Percentiles rank a stretch among this genome's conserved stretches.
Conservation (phyloP, 92 coral and sea anemone genomes). For the Palythoa caribaeorum region DNA sequence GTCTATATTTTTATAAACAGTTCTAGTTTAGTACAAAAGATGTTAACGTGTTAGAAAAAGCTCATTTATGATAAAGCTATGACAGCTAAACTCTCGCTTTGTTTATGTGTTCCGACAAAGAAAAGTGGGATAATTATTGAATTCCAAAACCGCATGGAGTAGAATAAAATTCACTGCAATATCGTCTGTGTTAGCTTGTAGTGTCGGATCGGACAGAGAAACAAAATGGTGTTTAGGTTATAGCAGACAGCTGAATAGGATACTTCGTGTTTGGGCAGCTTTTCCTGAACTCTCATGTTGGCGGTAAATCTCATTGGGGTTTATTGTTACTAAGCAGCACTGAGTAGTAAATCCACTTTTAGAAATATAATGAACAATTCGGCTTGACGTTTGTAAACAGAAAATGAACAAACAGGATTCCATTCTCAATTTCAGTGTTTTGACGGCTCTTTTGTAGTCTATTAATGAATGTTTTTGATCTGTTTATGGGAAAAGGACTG, state of each 20-base stretch:
- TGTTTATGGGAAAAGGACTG: background rate
- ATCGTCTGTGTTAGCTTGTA: background rate
- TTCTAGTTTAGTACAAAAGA: background rate
- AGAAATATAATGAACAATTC: background rate
- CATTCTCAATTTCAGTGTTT: constrained; percentile 10
- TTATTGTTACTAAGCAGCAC: constrained; percentile 18
- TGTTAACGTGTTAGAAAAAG: background rate
- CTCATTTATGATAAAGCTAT: background rate
- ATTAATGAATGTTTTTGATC: background rate
- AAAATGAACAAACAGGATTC: background rate
- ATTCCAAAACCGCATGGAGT: constrained; percentile 25
- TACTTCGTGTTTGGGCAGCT: no score
- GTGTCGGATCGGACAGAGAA: background rate
- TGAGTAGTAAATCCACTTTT: background rate
- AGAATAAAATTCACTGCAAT: background rate
- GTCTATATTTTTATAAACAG: background rate
- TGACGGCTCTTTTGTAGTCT: constrained; percentile 40
- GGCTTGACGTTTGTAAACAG: background rate
- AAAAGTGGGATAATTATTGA: constrained; percentile 16
- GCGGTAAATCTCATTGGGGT: background rate
- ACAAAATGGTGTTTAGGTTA: background rate
- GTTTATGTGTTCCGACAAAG: constrained; percentile 37
- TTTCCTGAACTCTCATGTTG: no score
- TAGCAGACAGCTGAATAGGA: background rate
- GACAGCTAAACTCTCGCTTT: background rate